These are phyloP conservation scores for Ibycter americanus DNA, from an alignment of 2,797 vertebrate genomes.

Conservation along the genomic window DNA sequence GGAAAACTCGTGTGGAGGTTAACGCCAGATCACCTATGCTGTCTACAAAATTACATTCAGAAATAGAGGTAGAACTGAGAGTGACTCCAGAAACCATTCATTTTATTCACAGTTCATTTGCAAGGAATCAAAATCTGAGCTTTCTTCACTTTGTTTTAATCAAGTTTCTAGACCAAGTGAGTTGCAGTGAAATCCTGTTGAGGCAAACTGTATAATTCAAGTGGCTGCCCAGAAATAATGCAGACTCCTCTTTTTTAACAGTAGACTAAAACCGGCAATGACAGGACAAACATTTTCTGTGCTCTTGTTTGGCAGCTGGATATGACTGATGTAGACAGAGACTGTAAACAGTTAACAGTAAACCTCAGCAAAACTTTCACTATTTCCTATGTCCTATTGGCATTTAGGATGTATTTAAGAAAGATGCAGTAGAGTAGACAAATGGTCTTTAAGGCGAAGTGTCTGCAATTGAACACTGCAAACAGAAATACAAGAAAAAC, in stretches of 20 bases:
- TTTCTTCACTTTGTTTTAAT: not conserved
- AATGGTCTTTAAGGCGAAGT: not conserved
- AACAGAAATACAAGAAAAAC: not conserved
- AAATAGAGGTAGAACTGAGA: not conserved
- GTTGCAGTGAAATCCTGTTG: not conserved
- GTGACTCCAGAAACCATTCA: not conserved
- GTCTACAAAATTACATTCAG: not conserved
- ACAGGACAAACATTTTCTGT: not conserved
- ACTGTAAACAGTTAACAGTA: not conserved
- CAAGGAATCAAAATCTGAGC: not conserved
- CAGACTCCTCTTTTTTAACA: not conserved
- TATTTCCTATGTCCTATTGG: not conserved
- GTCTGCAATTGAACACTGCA: not conserved
- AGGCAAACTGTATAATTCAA: not conserved
- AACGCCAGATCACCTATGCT: not conserved
- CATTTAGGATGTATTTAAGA: not conserved
- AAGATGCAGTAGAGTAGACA: not conserved
- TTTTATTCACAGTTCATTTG: not conserved
- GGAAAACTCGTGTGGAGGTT: not conserved
- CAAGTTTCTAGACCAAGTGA: not conserved
- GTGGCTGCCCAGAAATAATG: not conserved
- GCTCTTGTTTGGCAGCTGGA: not conserved
- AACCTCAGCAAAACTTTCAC: not conserved
- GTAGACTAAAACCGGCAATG: not conserved
- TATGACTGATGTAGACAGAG: not conserved